Percentiles rank a stretch among this genome's conserved stretches.
phyloP scores from a whole-genome alignment of 35 echinoderm and acorn worm species.

The Eucidaris tribuloides region DNA sequence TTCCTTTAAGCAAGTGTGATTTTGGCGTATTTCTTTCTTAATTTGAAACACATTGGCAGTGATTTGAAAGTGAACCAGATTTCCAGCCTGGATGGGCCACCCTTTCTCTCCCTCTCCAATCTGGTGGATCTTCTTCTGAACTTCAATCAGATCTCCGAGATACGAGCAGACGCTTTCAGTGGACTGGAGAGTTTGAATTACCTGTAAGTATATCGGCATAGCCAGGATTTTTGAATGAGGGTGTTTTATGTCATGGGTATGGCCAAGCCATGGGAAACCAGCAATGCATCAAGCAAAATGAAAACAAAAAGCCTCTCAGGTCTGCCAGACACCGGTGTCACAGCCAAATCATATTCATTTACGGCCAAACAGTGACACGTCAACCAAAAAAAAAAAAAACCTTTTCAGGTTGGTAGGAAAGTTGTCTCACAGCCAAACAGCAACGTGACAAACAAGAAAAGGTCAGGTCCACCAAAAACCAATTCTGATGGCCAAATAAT shows the following conservation, averaged over 20 bases:
- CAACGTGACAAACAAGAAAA: no score
- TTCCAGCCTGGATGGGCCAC: slow-evolving; percentile 26
- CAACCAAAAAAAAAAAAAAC: neutral
- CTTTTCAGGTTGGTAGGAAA: no score
- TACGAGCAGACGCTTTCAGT: slow-evolving; percentile 47
- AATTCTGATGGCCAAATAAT: no score
- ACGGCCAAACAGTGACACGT: neutral
- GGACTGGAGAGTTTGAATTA: slow-evolving; percentile 39
- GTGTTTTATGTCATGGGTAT: neutral
- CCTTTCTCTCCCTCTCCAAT: slow-evolving; percentile 40
- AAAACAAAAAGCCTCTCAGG: neutral
- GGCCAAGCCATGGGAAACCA: neutral
- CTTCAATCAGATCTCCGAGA: slow-evolving; percentile 42
- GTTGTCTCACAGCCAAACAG: no score
- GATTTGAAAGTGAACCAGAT: slow-evolving; percentile 70
- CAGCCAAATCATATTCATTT: neutral
- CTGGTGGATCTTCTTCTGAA: slow-evolving; percentile 58
- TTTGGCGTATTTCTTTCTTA: neutral
- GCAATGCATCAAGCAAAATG: neutral
- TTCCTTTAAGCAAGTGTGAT: neutral
- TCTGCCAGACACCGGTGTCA: neutral
- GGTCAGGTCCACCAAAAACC: no score
- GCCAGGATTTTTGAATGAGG: neutral
- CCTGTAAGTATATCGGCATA: slow-evolving; percentile 52
- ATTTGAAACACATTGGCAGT: slow-evolving; percentile 32